These are phyloP conservation scores for Petrocephalus sullivani DNA, from an alignment of 2,797 vertebrate species.

Conservation along the genomic window DNA sequence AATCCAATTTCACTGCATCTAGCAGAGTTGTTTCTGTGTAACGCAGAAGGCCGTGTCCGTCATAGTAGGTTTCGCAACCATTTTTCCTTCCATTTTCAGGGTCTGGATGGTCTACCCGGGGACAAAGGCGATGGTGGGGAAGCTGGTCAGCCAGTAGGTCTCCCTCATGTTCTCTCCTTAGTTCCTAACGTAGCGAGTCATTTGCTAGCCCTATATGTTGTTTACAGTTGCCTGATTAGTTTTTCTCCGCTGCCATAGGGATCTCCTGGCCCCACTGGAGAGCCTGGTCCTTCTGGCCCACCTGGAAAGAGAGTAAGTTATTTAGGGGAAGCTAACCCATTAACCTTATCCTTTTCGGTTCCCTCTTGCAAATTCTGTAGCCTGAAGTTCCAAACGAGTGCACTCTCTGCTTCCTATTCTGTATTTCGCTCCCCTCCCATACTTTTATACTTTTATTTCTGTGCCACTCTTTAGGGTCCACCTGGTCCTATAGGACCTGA, in stretches of 20 bases:
- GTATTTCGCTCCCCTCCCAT: neutral
- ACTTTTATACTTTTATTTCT: neutral
- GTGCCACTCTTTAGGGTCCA: constrained; percentile 55
- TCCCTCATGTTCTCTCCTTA: neutral
- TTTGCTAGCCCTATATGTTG: neutral
- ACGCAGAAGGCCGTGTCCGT: neutral
- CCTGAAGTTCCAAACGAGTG: neutral
- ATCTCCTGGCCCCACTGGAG: constrained; percentile 72
- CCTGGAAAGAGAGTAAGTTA: constrained; percentile 69
- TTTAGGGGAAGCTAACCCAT: neutral
- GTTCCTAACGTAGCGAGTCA: neutral
- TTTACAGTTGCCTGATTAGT: neutral
- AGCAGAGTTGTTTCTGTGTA: neutral
- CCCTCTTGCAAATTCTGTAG: neutral
- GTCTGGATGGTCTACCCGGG: constrained; percentile 80
- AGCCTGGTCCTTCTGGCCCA: constrained; percentile 70
- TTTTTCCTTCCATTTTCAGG: constrained; percentile 56
- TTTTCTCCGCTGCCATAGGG: constrained; percentile 50
- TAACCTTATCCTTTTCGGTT: neutral
- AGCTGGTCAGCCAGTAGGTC: constrained; percentile 82
- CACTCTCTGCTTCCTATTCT: neutral
- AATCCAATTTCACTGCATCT: neutral
- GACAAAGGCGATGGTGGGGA: constrained; percentile 92
- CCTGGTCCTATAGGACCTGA: constrained; percentile 69
- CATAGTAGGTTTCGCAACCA: neutral